phyloP scores from a whole-genome alignment of 2,113 vertebrate genomes.

The Onychorhynchus coronatus region DNA sequence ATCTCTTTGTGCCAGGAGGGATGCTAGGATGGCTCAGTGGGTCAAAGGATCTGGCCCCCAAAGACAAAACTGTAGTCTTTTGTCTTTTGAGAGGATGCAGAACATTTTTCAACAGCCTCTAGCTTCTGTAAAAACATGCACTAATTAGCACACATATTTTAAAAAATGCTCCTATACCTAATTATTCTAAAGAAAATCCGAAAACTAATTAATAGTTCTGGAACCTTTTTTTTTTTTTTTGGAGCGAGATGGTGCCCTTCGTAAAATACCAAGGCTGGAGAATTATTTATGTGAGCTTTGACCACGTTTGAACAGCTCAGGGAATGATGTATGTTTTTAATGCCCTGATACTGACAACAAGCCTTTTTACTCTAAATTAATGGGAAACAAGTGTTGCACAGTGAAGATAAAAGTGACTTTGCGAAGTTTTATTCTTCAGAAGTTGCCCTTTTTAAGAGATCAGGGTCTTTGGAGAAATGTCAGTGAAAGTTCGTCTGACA shows the following conservation, averaged over 20 bases:
- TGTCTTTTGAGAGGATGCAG: background rate
- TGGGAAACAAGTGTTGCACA: background rate
- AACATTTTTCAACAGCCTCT: background rate
- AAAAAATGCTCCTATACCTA: background rate
- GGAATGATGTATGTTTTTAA: constrained; percentile 45
- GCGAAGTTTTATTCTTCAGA: constrained; percentile 11
- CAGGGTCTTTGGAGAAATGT: background rate
- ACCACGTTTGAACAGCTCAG: constrained; percentile 24
- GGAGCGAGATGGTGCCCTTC: constrained; percentile 46
- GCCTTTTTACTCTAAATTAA: constrained; percentile 43
- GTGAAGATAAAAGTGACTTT: constrained; percentile 54
- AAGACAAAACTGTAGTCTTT: background rate
- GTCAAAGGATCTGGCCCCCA: background rate
- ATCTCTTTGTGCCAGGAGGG: background rate
- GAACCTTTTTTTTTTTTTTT: background rate
- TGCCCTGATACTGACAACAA: constrained; percentile 43
- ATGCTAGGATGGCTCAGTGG: background rate
- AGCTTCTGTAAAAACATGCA: background rate
- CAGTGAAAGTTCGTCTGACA: background rate
- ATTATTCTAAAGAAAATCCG: background rate
- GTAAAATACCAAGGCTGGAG: constrained; percentile 19
- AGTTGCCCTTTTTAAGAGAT: background rate
- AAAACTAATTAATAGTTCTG: constrained; percentile 18
- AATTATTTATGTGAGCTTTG: constrained; percentile 54
- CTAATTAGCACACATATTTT: background rate